A percentile compares a stretch with the other conserved stretches of the same genome.
These are phyloP conservation scores for Xylocampa areola DNA, from an alignment of 2,888 invertebrate species.

Conservation along the genomic window DNA sequence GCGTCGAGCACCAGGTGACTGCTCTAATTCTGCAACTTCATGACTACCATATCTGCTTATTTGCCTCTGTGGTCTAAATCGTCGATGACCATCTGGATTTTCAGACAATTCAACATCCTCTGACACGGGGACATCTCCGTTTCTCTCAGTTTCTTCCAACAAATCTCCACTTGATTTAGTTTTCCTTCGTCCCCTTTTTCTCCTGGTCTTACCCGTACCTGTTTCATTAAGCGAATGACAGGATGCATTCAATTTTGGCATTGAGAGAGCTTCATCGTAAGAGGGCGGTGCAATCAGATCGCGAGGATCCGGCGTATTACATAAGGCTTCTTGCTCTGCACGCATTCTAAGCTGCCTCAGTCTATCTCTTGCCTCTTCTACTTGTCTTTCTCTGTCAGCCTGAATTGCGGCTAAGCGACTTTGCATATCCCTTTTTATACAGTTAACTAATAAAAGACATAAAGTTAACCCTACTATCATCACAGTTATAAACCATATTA, in stretches of 20 bases:
- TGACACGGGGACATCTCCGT: conserved; percentile 75
- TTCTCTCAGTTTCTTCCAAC: conserved; percentile 83
- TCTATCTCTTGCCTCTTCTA: conserved; percentile 90
- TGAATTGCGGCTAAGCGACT: conserved; percentile 85
- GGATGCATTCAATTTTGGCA: conserved; percentile 92
- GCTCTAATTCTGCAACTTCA: conserved; percentile 83
- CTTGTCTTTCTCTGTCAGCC: conserved; percentile 88
- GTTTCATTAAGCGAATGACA: conserved; percentile 88
- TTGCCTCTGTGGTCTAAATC: conserved; percentile 69
- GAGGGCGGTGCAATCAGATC: conserved; percentile 93
- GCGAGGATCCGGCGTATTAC: conserved; percentile 92
- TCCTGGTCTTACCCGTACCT: conserved; percentile 80
- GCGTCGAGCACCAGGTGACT: conserved; percentile 83
- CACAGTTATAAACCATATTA: conserved; percentile 90
- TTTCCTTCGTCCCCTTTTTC: conserved; percentile 83
- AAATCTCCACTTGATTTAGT: conserved; percentile 88
- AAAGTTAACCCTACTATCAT: conserved; percentile 88
- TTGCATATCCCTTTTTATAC: conserved; percentile 88
- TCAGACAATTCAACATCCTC: conserved; percentile 78
- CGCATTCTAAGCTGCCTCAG: conserved; percentile 87
- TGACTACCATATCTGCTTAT: conserved; percentile 81
- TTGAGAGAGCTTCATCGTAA: conserved; percentile 93
- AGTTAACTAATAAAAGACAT: conserved; percentile 87
- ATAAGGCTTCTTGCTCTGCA: conserved; percentile 87
- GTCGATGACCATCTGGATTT: conserved; percentile 66